A percentile compares a stretch with the other conserved stretches of the same genome.
Evolutionary conservation across 2,113 vertebrate species (phyloP).

Genomic region (Ictidomys tridecemlineatus): DNA sequence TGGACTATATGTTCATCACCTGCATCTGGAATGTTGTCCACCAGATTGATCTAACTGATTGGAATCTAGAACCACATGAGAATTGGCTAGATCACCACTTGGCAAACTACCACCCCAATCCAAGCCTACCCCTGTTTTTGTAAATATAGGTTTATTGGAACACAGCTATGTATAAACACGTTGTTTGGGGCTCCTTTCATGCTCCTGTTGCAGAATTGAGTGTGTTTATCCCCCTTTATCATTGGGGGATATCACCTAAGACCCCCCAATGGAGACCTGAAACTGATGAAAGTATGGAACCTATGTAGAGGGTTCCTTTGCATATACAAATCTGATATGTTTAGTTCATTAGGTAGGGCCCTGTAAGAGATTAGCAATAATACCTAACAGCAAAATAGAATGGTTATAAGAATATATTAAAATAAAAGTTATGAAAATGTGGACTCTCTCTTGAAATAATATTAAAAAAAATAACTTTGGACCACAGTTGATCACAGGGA

Average conservation of each 20-base stretch:
- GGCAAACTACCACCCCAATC: not conserved
- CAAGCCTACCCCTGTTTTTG: not conserved
- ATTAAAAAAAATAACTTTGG: not conserved
- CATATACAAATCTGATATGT: not conserved
- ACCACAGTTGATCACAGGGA: not conserved
- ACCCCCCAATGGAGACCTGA: not conserved
- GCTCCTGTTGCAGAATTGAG: not conserved
- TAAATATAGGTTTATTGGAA: not conserved
- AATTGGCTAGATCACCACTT: not conserved
- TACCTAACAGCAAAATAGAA: not conserved
- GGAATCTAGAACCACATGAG: not conserved
- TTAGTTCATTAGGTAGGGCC: not conserved
- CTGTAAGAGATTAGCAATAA: not conserved
- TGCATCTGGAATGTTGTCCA: not conserved
- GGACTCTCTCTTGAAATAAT: not conserved
- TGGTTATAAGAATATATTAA: not conserved
- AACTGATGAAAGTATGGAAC: too few relatives aligned
- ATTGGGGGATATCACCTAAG: not conserved
- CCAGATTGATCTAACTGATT: not conserved
- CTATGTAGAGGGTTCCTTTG: not conserved
- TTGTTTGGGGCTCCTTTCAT: not conserved
- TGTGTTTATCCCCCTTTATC: not conserved
- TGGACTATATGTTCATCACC: not conserved
- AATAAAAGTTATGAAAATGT: not conserved
- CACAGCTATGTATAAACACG: not conserved